These are phyloP conservation scores for Saguinus imperator DNA, from an alignment of 2,113 vertebrate genomes.

Conservation along the genomic window DNA sequence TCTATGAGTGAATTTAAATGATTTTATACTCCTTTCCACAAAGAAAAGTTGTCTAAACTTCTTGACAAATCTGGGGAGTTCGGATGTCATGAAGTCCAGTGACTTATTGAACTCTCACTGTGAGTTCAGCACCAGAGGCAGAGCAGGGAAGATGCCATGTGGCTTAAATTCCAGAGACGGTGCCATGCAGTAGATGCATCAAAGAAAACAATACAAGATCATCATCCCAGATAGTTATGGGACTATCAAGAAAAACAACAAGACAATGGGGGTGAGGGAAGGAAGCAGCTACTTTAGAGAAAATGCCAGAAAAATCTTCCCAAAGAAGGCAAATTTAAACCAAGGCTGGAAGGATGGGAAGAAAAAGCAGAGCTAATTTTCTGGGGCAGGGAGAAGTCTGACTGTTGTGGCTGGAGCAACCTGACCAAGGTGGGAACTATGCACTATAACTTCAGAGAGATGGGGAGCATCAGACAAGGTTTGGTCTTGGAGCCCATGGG, in stretches of 20 bases:
- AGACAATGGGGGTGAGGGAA: neutral
- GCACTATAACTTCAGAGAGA: neutral
- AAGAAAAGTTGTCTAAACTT: neutral
- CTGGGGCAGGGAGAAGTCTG: neutral
- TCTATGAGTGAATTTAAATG: rapidly evolving
- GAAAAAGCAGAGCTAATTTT: neutral
- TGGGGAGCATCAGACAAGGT: rapidly evolving
- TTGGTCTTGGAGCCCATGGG: neutral
- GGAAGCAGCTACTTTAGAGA: neutral
- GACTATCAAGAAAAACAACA: neutral
- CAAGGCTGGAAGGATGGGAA: neutral
- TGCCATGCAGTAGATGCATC: rapidly evolving
- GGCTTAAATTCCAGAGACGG: neutral
- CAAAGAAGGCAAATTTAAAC: neutral
- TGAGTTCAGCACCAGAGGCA: neutral
- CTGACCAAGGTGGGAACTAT: rapidly evolving
- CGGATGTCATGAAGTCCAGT: neutral
- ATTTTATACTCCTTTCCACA: neutral
- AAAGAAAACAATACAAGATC: neutral
- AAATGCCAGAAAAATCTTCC: neutral
- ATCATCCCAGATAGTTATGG: neutral
- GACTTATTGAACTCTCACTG: rapidly evolving
- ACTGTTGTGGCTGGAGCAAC: rapidly evolving
- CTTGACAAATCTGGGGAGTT: no score
- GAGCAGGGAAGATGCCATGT: rapidly evolving